These are phyloP conservation scores for Chelidonichthys spinosus DNA, from an alignment of 2,797 vertebrate species.

Conservation along the genomic window DNA sequence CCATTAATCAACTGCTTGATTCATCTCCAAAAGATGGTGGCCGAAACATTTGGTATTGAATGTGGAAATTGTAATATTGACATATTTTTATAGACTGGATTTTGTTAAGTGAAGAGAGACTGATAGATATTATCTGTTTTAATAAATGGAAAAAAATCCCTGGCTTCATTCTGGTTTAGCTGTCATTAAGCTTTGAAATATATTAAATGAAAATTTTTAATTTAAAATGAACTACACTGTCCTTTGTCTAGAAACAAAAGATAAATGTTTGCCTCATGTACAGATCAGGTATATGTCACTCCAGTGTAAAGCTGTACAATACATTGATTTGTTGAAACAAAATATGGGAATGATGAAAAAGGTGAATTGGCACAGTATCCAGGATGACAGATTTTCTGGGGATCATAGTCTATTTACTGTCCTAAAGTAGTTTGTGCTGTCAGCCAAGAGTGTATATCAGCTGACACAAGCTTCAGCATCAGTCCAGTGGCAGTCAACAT, in stretches of 20 bases:
- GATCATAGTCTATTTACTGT: slow-evolving; percentile 62
- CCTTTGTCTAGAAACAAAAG: not conserved
- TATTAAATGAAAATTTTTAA: not conserved
- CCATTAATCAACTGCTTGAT: not conserved
- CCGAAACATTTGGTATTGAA: not conserved
- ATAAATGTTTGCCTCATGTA: not conserved
- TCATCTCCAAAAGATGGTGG: not conserved
- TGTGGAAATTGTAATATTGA: not conserved
- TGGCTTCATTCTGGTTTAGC: not conserved
- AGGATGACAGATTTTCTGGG: slow-evolving; percentile 62
- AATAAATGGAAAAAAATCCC: not conserved
- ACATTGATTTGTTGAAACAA: slow-evolving; percentile 6
- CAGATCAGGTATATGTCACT: slow-evolving; percentile 4
- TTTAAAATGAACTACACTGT: not conserved
- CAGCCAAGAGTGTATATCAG: slow-evolving; percentile 57
- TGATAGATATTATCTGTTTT: not conserved
- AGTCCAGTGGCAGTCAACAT: no score
- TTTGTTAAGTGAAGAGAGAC: not conserved
- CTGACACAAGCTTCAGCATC: not conserved
- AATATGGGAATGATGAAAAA: slow-evolving; percentile 4
- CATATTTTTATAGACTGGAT: not conserved
- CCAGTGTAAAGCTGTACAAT: not conserved
- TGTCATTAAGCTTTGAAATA: not conserved
- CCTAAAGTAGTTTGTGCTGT: slow-evolving; percentile 55
- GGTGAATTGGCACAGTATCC: slow-evolving; percentile 27